Percentiles rank a stretch among this genome's conserved stretches.
Conservation (phyloP, 2,797 vertebrate species). For the Columba guinea region DNA sequence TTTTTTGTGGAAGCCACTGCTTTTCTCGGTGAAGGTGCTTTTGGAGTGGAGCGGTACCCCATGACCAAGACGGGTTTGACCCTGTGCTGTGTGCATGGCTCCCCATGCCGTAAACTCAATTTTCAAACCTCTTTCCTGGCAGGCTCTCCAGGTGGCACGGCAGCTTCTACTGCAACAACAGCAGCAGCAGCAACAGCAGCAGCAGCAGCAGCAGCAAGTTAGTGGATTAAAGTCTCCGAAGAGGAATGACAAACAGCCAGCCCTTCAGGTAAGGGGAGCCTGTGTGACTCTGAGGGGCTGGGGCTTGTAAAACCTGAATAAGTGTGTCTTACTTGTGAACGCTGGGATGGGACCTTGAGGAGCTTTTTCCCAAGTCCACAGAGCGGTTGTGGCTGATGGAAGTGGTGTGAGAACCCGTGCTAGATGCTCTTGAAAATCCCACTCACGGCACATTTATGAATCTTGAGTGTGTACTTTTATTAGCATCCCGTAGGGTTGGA, state of each 20-base stretch:
- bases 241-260: conserved; percentile 90
- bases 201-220: conserved; percentile 86
- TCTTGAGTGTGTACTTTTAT: neutral
- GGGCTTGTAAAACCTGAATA: neutral
- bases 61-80: neutral
- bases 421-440: neutral
- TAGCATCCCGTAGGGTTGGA: neutral
- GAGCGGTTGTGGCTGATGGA: neutral
- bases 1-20: neutral
- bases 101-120: neutral
- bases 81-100: neutral
- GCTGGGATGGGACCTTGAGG: neutral
- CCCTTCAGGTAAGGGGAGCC: conserved; percentile 85
- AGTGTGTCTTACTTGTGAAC: rapidly evolving
- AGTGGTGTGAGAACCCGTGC: neutral
- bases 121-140: conserved; percentile 57
- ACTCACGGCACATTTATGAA: neutral
- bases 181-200: conserved; percentile 62
- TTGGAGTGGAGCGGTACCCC: rapidly evolving
- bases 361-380: neutral
- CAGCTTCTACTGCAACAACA: conserved; percentile 93
- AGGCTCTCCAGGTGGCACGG: conserved; percentile 95
- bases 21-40: neutral
- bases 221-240: conserved; percentile 90
- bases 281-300: neutral